phyloP scores from a whole-genome alignment of 64 coral and sea anemone species.

The Trachythela sp. region DNA sequence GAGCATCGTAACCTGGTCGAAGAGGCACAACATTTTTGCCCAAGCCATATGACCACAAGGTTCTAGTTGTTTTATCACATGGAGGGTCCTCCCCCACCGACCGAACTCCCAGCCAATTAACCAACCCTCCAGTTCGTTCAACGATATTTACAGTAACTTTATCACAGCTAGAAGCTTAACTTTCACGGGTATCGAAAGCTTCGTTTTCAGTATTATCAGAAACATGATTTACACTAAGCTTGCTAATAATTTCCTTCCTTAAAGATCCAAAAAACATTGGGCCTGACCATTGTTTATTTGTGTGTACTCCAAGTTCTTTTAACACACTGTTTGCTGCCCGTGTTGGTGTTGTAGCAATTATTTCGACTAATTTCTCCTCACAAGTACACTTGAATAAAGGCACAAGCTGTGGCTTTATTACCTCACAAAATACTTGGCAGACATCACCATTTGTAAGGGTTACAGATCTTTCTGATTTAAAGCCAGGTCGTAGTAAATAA shows the following conservation, averaged over 20 bases:
- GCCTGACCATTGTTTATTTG: conserved; percentile 44
- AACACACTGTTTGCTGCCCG: conserved; percentile 34
- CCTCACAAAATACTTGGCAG: conserved; percentile 33
- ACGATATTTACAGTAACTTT: conserved; percentile 26
- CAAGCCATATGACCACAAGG: conserved; percentile 23
- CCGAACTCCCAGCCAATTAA: conserved; percentile 26
- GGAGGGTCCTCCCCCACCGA: conserved; percentile 24
- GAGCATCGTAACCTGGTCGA: conserved; percentile 32
- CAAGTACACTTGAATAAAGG: conserved; percentile 37
- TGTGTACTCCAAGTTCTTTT: conserved; percentile 36
- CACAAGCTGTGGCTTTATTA: conserved; percentile 30
- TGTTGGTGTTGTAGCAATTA: conserved; percentile 43
- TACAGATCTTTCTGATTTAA: conserved; percentile 42
- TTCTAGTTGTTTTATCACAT: neutral
- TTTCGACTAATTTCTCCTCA: conserved; percentile 22
- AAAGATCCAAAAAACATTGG: conserved; percentile 43
- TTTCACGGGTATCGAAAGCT: neutral
- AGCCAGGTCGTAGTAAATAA: conserved; percentile 12
- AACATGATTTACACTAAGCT: conserved; percentile 8
- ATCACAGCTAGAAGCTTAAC: neutral
- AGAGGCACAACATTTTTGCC: conserved; percentile 17
- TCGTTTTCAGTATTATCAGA: neutral
- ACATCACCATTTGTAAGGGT: conserved; percentile 24
- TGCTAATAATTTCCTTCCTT: conserved; percentile 19
- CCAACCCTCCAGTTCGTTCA: conserved; percentile 19